A percentile compares a stretch with the other conserved stretches of the same genome.
Conservation (phyloP, 1,140 invertebrate genomes). For the Eufriesea mexicana region DNA sequence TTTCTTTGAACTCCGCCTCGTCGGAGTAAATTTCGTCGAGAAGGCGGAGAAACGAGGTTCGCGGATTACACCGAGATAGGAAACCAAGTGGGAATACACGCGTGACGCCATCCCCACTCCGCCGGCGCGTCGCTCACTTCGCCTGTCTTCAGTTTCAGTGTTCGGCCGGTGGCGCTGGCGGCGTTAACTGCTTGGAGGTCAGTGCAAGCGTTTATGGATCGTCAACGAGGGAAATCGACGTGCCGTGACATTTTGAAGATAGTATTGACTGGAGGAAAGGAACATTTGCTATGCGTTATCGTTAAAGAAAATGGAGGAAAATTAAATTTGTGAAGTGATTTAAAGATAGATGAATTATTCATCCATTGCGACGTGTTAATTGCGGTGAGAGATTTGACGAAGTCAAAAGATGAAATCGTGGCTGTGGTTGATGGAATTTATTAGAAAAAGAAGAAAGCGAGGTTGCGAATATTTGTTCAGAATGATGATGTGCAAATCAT, state of each 20-base stretch:
- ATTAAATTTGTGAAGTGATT: neutral
- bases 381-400: too few species aligned
- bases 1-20: neutral
- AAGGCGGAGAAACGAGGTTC: too few species aligned
- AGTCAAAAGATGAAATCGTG: neutral
- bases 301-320: too few species aligned
- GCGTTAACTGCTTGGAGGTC: slow-evolving; percentile 22
- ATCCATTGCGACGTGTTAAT: too few species aligned
- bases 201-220: neutral
- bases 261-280: too few species aligned
- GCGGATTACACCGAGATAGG: neutral
- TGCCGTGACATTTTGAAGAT: neutral
- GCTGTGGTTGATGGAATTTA: neutral
- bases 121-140: neutral
- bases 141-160: too few species aligned
- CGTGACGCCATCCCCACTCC: neutral
- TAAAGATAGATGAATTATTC: too few species aligned
- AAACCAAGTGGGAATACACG: neutral
- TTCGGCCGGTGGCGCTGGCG: neutral
- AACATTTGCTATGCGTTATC: too few species aligned
- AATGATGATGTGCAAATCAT: neutral
- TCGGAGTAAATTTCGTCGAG: neutral
- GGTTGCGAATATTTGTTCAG: neutral
- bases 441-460: neutral
- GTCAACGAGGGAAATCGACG: neutral